Evolutionary conservation across 2,113 vertebrate genomes (phyloP), one percentile per base, ranked within the genome.

Genomic region (Zosterops pallidus): DNA sequence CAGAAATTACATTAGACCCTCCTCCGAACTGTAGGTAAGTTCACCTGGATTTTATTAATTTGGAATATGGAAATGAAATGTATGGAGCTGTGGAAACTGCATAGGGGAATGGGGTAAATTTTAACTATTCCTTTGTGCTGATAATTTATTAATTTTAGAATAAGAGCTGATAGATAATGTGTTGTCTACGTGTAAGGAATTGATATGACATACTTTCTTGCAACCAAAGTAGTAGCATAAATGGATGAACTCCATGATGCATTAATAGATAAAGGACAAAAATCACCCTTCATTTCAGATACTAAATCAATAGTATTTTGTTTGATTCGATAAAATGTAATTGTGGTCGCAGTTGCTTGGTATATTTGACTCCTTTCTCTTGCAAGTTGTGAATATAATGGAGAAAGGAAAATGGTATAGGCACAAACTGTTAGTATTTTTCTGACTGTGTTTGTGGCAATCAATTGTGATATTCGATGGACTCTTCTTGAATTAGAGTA

Each of bases 11-110:
- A 67, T 98, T 99, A 97, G 99, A 99, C 89, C 99, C 99, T 52
- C 99, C 99, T 97, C 99, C 99, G 49, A 99, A 99, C 98, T 99
- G 99, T 98, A 99, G 99, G 99, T 99, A 98, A 99, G 98, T 98
- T 97, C 62, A 90, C 75, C 35, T 41, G 81, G 88, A 65, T 97
- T 97, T 97, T 97, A 89, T 96, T 91, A 37, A 74, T 91, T 94
- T 97, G 77, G 62, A 81, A 74, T 93, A 59, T 62, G 41, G 19
- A 76, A 88, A 76, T 44, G 6, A 47, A 87, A 80, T 83, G 4
- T 76, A 15, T 65, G 47, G 26, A 52, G 14, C 60, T 84, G 42
- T 50, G 35, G 67, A 94, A 78, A 55, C 53, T 83, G 22, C n/a
- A 6, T 55, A 75, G 56, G 14, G 18, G 7, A 39, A 6, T 57